Percentiles rank a stretch among this genome's conserved stretches.
Evolutionary conservation across 2,113 vertebrate species (phyloP).

Genomic region (Azemiops feae): DNA sequence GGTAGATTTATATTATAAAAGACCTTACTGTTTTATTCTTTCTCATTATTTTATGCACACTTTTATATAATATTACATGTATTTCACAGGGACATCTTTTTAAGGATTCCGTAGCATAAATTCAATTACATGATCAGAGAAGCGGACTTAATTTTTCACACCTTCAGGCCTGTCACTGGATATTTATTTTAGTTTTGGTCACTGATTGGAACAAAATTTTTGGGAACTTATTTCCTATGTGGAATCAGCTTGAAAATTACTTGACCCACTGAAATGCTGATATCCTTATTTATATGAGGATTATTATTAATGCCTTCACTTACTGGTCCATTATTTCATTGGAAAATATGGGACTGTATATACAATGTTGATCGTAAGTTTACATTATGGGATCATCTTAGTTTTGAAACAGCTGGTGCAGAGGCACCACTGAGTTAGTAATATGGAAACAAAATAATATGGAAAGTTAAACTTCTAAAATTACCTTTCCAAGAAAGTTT

Average conservation of each 20-base stretch:
- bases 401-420: background rate
- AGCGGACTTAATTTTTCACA: too few relatives aligned
- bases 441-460: background rate
- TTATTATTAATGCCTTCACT: background rate
- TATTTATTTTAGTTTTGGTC: too few relatives aligned
- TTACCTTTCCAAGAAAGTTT: too few relatives aligned
- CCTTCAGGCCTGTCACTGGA: too few relatives aligned
- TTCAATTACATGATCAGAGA: too few relatives aligned
- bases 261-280: too few relatives aligned
- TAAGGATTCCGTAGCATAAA: background rate
- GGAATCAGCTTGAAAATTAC: too few relatives aligned
- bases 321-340: background rate
- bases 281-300: too few relatives aligned
- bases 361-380: background rate
- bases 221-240: too few relatives aligned
- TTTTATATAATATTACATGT: background rate
- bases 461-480: too few relatives aligned
- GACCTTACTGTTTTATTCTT: background rate
- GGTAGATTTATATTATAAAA: background rate
- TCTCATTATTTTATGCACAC: background rate
- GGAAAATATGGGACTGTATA: background rate
- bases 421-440: background rate
- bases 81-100: background rate
- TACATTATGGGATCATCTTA: background rate
- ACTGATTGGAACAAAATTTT: too few relatives aligned